phyloP scores from a whole-genome alignment of 1,140 invertebrate genomes.

The Bombus fervidus region DNA sequence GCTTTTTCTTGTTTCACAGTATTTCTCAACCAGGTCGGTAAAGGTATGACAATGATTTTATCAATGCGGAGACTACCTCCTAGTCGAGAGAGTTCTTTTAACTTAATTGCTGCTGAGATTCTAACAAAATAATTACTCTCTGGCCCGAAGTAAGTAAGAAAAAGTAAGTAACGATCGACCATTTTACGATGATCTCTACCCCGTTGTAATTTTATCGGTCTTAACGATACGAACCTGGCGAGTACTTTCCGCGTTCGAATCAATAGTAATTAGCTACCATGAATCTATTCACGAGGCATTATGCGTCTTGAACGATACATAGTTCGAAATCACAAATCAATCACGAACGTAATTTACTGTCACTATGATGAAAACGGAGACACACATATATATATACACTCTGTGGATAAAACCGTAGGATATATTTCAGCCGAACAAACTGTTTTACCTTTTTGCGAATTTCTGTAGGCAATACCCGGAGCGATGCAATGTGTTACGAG shows the following conservation, averaged over 20 bases:
- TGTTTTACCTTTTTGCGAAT: constrained; percentile 39
- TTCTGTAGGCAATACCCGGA: constrained; percentile 45
- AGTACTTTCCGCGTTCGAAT: background rate
- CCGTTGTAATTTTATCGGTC: background rate
- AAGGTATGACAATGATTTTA: background rate
- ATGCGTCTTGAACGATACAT: background rate
- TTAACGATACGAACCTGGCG: background rate
- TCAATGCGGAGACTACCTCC: background rate
- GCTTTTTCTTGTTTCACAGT: constrained; percentile 8
- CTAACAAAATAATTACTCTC: background rate
- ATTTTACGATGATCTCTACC: background rate
- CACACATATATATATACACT: background rate
- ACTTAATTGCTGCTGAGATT: too few species aligned
- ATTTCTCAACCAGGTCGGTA: constrained; percentile 16
- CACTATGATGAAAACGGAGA: background rate
- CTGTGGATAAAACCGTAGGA: constrained; percentile 4
- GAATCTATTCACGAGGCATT: too few species aligned
- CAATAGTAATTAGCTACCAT: background rate
- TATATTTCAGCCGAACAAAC: constrained; percentile 20
- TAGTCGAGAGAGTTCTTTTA: too few species aligned
- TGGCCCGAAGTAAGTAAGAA: background rate
- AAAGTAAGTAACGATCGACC: background rate
- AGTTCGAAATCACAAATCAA: background rate
- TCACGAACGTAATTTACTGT: background rate
- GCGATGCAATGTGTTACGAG: constrained; percentile 43